Base-by-base conservation (phyloP, 2,797 vertebrate species). In the Ispidina lecontei region DNA sequence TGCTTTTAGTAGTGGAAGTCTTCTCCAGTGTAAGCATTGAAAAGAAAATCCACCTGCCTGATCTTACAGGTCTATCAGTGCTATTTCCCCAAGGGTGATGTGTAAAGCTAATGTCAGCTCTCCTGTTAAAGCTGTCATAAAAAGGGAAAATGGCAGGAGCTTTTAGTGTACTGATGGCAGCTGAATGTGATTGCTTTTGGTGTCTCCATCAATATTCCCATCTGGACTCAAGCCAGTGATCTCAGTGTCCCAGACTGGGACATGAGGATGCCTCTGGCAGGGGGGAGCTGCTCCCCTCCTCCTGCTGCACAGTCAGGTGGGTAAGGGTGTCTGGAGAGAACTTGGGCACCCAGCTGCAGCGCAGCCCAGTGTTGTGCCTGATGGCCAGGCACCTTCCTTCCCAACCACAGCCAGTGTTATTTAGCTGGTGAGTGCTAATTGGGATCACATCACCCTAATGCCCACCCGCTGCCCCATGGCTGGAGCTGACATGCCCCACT, bases 21-120 rank as follows among this genome's bases (percentile, higher is more conserved):
- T 96, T 84, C 93, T 91, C 85, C 31, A 22, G 82, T 4, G 0
- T 70, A 91, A 70, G 83, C 74, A 83, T 88, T 95, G 93, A 91
- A 96, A 97, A 92, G 89, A 94, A 96, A 96, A 97, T 93, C 93
- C 89, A 93, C 94, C 92, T 93, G 87, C 71, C 64, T 96, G 95
- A 94, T 93, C 51, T 86, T 71, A 60, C 1, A 3, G 55, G 56
- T 78, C 90, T 37, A 25, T 84, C 75, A 82, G 43, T 2, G 2
- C 71, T 39, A 1, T 60, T 77, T 87, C 68, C 84, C 81, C 64
- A 29, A 58, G 54, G 71, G 44, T 23, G 28, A 41, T 64, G 37
- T 43, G 64, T 28, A 70, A 64, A 87, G 78, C 72, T 88, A 84
- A 78, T 78, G 70, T n/a, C 52, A 92, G 22, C 55, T 67, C 59